Evolutionary conservation across 2,113 vertebrate genomes (phyloP).

Genomic region (Phasianus colchicus): DNA sequence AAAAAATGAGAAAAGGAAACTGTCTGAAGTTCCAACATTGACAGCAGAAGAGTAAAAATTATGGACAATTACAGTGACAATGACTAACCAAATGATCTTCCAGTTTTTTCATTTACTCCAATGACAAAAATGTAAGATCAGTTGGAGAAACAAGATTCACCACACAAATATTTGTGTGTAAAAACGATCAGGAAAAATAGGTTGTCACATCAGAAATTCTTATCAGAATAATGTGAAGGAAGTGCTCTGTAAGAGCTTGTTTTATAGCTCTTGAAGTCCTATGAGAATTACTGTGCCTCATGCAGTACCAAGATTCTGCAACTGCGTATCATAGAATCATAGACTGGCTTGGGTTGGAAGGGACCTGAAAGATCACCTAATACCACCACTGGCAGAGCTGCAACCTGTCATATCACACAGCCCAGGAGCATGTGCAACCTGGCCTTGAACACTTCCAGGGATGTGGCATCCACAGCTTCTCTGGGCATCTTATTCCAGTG

Average conservation of each 20-base stretch:
- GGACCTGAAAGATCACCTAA: too few species aligned
- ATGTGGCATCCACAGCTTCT: too few species aligned
- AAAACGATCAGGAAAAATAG: not conserved
- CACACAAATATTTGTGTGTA: not conserved
- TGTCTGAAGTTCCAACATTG: not conserved
- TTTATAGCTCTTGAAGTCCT: not conserved
- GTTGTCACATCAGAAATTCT: not conserved
- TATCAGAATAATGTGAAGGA: not conserved
- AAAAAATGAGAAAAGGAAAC: not conserved
- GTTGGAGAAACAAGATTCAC: not conserved
- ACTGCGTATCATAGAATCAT: not conserved
- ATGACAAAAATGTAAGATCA: not conserved
- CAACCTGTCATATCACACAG: too few species aligned
- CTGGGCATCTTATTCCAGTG: too few species aligned
- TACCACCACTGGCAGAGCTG: too few species aligned
- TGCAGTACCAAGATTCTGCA: not conserved
- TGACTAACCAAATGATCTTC: not conserved
- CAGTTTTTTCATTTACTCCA: not conserved
- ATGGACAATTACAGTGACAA: not conserved
- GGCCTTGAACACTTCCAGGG: too few species aligned
- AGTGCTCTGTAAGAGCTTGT: not conserved
- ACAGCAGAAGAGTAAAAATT: not conserved
- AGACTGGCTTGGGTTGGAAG: too few species aligned
- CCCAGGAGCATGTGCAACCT: too few species aligned
- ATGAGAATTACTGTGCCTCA: not conserved